phyloP scores from a whole-genome alignment of 2,113 vertebrate genomes.

The Menidia beryllina region DNA sequence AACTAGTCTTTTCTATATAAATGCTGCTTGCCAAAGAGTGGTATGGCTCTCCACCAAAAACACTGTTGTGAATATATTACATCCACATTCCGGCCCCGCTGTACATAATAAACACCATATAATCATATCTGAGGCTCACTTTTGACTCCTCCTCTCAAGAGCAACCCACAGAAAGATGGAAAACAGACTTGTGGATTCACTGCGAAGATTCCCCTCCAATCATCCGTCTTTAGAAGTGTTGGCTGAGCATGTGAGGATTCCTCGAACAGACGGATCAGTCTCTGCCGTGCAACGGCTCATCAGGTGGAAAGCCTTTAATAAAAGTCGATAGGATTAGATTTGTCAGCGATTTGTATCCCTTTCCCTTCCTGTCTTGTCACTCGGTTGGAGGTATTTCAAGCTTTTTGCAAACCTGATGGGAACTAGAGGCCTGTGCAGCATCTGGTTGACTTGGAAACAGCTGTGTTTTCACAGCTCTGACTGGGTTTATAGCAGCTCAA shows the following conservation, averaged over 20 bases:
- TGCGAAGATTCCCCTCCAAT: not conserved
- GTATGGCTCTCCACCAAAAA: too few relatives aligned
- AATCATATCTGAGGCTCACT: not conserved
- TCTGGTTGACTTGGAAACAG: conserved; percentile 80
- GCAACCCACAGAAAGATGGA: conserved; percentile 2
- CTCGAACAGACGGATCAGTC: not conserved
- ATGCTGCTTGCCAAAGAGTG: too few relatives aligned
- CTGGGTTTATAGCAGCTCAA: conserved; percentile 72
- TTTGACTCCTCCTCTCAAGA: conserved; percentile 2
- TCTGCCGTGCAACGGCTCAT: not conserved
- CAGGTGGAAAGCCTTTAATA: conserved; percentile 28
- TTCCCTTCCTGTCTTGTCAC: conserved; percentile 56
- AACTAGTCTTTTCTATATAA: too few relatives aligned
- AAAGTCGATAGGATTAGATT: conserved; percentile 48
- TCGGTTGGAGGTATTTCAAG: conserved; percentile 48
- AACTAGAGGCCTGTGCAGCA: conserved; percentile 69
- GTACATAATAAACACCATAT: not conserved
- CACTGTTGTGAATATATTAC: too few relatives aligned
- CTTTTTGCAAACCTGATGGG: conserved; percentile 47
- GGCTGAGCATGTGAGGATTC: not conserved
- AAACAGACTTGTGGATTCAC: not conserved
- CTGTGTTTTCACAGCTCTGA: conserved; percentile 77
- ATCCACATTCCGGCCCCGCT: too few relatives aligned
- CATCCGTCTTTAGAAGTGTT: not conserved
- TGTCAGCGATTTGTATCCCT: conserved; percentile 52